Conservation (phyloP, 2,888 invertebrate species). For the Rhogogaster chlorosoma region DNA sequence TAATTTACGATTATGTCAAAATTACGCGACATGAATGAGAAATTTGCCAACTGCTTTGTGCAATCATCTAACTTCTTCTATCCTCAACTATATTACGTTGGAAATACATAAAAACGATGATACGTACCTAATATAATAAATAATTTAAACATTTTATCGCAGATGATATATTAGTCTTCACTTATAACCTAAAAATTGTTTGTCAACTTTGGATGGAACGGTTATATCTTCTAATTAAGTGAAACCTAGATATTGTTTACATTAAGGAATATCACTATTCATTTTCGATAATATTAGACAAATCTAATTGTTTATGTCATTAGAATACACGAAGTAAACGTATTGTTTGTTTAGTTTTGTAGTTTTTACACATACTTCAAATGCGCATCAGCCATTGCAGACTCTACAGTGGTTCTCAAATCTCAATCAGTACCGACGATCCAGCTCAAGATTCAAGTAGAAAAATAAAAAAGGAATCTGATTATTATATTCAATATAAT, state of each 20-base stretch:
- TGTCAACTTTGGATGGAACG: neutral
- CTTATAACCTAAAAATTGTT: conserved; percentile 35
- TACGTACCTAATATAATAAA: conserved; percentile 12
- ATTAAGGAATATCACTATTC: conserved; percentile 14
- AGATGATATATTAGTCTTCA: neutral
- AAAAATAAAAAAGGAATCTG: neutral
- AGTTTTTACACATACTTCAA: neutral
- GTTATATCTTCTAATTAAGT: neutral
- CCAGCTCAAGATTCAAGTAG: neutral
- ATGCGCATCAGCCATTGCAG: conserved; percentile 7
- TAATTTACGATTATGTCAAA: neutral
- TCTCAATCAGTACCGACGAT: neutral
- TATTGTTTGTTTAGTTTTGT: conserved; percentile 24
- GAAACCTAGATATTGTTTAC: neutral
- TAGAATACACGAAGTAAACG: neutral
- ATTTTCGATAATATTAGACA: neutral
- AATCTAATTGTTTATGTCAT: conserved; percentile 19
- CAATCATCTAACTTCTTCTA: no score
- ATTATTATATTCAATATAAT: neutral
- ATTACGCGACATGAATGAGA: neutral
- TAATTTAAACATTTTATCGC: conserved; percentile 33
- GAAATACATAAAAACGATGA: neutral
- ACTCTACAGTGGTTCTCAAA: conserved; percentile 19
- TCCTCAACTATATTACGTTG: neutral
- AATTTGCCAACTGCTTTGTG: neutral